Conservation (phyloP, 2,888 invertebrate species). For the Rhimphoctona megacephalus region DNA sequence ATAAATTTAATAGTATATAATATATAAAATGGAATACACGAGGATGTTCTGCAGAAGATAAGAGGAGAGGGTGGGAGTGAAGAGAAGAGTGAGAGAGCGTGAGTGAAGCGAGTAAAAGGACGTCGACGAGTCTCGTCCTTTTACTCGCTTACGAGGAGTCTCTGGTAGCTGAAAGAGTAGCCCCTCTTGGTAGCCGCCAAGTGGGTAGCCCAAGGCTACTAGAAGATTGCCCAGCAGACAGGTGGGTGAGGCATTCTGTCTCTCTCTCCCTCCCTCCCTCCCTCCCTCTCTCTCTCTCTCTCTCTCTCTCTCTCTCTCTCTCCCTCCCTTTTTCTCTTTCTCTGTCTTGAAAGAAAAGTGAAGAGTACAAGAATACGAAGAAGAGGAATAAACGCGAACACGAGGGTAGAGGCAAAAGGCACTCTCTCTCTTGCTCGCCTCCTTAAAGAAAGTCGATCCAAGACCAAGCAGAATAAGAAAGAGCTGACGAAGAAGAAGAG, state of each 20-base stretch:
- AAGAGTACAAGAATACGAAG: constrained; percentile 33
- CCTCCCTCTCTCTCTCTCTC: not conserved
- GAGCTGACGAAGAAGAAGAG: constrained; percentile 41
- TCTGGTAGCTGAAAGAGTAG: constrained; percentile 83
- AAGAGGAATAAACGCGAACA: constrained; percentile 27
- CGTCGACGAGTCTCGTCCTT: constrained; percentile 72
- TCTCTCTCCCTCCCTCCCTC: not conserved
- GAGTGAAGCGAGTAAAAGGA: constrained; percentile 45
- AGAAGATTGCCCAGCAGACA: constrained; percentile 85
- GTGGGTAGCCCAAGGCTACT: constrained; percentile 85
- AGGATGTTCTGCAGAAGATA: not conserved
- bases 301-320: not conserved
- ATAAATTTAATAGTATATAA: not conserved
- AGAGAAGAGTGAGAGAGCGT: not conserved
- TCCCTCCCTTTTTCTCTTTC: not conserved
- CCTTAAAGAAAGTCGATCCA: constrained; percentile 60
- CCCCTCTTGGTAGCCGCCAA: constrained; percentile 83
- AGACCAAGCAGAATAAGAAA: constrained; percentile 65
- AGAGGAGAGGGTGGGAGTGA: not conserved
- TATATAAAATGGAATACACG: not conserved
- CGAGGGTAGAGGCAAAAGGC: constrained; percentile 54
- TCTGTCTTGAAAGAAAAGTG: constrained; percentile 50
- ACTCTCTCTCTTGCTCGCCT: constrained; percentile 56
- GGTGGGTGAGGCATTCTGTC: constrained; percentile 82
- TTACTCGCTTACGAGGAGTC: not conserved